Conservation (phyloP, 1,140 invertebrate species). For the Galendromus occidentalis region DNA sequence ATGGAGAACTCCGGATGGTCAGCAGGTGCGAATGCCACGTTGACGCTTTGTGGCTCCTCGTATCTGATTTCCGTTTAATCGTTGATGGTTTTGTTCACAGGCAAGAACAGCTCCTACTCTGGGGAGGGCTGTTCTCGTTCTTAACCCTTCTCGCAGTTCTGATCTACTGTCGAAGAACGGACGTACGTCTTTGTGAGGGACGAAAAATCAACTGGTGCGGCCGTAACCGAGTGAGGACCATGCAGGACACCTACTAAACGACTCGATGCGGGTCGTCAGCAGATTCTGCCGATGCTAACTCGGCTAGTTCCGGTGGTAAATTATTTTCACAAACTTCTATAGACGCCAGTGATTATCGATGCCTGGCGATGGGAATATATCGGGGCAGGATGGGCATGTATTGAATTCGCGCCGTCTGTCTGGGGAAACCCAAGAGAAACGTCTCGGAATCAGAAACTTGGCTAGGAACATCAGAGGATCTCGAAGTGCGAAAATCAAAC, state of each 20-base stretch:
- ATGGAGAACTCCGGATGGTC: too few species aligned
- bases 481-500: too few species aligned
- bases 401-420: too few species aligned
- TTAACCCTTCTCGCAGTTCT: constrained; percentile 18
- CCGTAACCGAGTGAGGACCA: constrained; percentile 10
- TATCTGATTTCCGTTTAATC: neutral
- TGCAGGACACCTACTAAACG: constrained; percentile 6
- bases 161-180: constrained; percentile 20
- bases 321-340: too few species aligned
- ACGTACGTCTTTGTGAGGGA: constrained; percentile 19
- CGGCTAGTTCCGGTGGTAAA: neutral
- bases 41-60: neutral
- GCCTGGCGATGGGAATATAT: too few species aligned
- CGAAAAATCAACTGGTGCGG: constrained; percentile 12
- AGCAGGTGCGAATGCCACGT: too few species aligned
- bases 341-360: too few species aligned
- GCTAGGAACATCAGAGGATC: too few species aligned
- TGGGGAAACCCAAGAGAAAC: too few species aligned
- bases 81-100: constrained; percentile 14
- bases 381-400: too few species aligned
- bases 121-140: constrained; percentile 22
- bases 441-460: too few species aligned
- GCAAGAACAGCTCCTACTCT: constrained; percentile 20
- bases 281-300: neutral
- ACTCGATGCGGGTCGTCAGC: neutral